Evolutionary conservation across 2,888 invertebrate species (phyloP).

Genomic region (Blomia tropicalis): DNA sequence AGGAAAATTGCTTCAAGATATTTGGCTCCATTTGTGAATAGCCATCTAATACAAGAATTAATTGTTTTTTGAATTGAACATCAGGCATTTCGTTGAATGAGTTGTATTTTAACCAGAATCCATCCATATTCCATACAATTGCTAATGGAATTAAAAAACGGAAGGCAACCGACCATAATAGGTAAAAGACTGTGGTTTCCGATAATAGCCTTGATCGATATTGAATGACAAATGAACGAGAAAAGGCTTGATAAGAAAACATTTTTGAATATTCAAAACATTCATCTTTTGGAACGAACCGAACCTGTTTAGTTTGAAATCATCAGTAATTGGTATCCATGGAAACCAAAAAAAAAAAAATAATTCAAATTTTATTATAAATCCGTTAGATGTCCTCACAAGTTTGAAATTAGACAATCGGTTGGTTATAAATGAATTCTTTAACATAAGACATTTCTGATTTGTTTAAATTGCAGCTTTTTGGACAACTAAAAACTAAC

Average conservation of each 20-base stretch:
- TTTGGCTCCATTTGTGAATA: not conserved
- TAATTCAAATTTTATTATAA: no score
- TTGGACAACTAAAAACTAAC: constrained; percentile 64
- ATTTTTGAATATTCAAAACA: constrained; percentile 9
- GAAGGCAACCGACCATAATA: not conserved
- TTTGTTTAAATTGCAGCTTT: constrained; percentile 51
- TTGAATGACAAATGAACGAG: not conserved
- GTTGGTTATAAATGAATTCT: not conserved
- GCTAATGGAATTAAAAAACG: constrained; percentile 15
- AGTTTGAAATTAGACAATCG: not conserved
- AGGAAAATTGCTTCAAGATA: not conserved
- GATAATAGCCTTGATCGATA: constrained; percentile 13
- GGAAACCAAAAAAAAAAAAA: no score
- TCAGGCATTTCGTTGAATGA: constrained; percentile 25
- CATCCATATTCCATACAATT: constrained; percentile 24
- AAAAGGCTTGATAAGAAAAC: constrained; percentile 1
- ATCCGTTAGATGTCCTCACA: no score
- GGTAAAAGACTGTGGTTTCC: constrained; percentile 10
- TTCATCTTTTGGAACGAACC: not conserved
- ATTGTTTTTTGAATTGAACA: constrained; percentile 24
- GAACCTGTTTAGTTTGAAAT: no score
- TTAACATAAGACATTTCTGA: not conserved
- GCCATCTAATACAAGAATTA: constrained; percentile 18
- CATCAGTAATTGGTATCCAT: no score
- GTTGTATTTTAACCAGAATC: constrained; percentile 24